These are phyloP conservation scores for Cremastobaeus sp. DNA, from an alignment of 2,888 invertebrate genomes.

Conservation along the genomic window DNA sequence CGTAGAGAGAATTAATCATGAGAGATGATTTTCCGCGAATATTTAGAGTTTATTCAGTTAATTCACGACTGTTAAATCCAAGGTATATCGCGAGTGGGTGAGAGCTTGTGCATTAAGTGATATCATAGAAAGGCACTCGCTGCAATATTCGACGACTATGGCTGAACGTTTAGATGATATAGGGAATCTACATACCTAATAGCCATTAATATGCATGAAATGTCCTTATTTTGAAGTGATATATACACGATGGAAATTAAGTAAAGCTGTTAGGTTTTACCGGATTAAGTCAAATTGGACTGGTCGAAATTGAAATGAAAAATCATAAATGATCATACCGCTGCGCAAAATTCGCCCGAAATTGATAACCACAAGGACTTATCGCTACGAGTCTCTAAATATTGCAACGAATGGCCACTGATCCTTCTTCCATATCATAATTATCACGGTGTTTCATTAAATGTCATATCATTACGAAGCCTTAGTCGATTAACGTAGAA, in stretches of 20 bases:
- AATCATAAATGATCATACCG: too few relatives aligned
- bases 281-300: too few relatives aligned
- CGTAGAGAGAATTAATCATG: not conserved
- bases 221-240: too few relatives aligned
- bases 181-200: slow-evolving; percentile 8
- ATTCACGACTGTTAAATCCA: slow-evolving; percentile 21
- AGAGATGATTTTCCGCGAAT: too few relatives aligned
- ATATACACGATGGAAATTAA: too few relatives aligned
- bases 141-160: slow-evolving; percentile 43
- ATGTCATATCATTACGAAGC: slow-evolving; percentile 70
- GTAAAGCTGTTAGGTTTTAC: too few relatives aligned
- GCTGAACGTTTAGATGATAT: slow-evolving; percentile 12
- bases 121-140: slow-evolving; percentile 49
- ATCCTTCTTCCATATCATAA: slow-evolving; percentile 70
- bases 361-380: too few relatives aligned
- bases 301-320: too few relatives aligned
- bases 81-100: slow-evolving; percentile 36
- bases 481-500: slow-evolving; percentile 66
- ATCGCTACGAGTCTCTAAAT: slow-evolving; percentile 22
- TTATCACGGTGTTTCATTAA: slow-evolving; percentile 68
- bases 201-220: not conserved
- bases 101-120: slow-evolving; percentile 47
- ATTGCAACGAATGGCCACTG: slow-evolving; percentile 33
- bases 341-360: too few relatives aligned
- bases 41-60: slow-evolving; percentile 15